Conservation (phyloP, 2,888 invertebrate genomes). For the Euzophera pinguis region DNA sequence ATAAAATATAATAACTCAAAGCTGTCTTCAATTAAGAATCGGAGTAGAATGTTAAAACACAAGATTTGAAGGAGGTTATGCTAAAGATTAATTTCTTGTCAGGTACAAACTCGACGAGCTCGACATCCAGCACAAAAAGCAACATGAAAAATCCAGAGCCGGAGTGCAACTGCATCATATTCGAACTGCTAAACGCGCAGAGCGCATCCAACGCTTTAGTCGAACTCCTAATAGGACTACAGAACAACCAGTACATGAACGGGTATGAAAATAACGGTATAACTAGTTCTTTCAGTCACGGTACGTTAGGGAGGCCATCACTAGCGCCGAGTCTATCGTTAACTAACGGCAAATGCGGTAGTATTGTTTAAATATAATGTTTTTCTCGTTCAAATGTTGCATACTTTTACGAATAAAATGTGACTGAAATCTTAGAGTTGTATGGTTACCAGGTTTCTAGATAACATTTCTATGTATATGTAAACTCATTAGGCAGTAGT, state of each 20-base stretch:
- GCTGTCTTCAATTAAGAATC: no score
- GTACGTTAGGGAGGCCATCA: constrained; percentile 51
- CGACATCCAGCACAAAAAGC: constrained; percentile 48
- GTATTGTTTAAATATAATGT: constrained; percentile 52
- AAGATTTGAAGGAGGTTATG: no score
- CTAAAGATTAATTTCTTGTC: not conserved
- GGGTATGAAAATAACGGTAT: constrained; percentile 50
- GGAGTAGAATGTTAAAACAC: no score
- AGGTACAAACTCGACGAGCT: constrained; percentile 49
- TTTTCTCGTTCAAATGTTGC: constrained; percentile 3
- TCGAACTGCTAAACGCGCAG: constrained; percentile 66
- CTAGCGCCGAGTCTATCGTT: constrained; percentile 57
- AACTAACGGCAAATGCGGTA: constrained; percentile 70
- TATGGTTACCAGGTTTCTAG: constrained; percentile 37
- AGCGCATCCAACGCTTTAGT: constrained; percentile 68
- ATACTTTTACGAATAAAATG: constrained; percentile 21
- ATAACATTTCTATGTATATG: no score
- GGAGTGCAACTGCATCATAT: constrained; percentile 71
- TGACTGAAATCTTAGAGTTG: constrained; percentile 31
- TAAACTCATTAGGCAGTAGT: no score
- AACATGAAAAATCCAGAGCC: constrained; percentile 56
- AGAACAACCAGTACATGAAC: constrained; percentile 71
- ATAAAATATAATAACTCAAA: no score
- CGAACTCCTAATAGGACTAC: constrained; percentile 64
- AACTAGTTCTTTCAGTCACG: constrained; percentile 39